Conservation (phyloP, 2,113 vertebrate species). For the Notothenia rossii region DNA sequence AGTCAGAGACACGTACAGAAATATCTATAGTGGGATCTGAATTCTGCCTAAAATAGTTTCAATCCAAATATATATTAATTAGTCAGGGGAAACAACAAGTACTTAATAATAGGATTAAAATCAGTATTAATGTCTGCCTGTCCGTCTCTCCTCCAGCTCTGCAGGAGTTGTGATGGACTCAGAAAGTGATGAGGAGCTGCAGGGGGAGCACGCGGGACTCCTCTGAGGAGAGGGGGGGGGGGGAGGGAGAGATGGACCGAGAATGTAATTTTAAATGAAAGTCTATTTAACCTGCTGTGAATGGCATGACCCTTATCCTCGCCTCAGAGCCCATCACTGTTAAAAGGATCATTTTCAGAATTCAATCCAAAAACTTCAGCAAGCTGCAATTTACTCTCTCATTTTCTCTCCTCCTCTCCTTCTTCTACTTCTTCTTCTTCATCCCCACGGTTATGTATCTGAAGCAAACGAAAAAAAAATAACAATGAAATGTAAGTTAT, state of each 20-base stretch:
- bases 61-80: background rate
- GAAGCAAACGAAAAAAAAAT: slow-evolving; percentile 67
- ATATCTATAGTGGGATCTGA: slow-evolving; percentile 18
- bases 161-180: slow-evolving; percentile 77
- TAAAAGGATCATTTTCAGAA: slow-evolving; percentile 89
- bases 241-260: slow-evolving; percentile 79
- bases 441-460: slow-evolving; percentile 73
- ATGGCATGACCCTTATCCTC: slow-evolving; percentile 83
- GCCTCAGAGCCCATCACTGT: slow-evolving; percentile 84
- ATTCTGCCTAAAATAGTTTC: background rate
- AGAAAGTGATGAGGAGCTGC: slow-evolving; percentile 80
- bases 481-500: slow-evolving; percentile 71
- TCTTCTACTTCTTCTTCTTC: background rate
- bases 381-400: slow-evolving; percentile 85
- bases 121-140: slow-evolving; percentile 26
- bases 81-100: background rate
- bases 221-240: slow-evolving; percentile 40
- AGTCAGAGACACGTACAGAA: slow-evolving; percentile 21
- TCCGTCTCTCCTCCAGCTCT: slow-evolving; percentile 55
- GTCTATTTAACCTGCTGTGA: slow-evolving; percentile 87
- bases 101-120: background rate
- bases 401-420: background rate
- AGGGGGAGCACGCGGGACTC: slow-evolving; percentile 78
- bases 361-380: slow-evolving; percentile 88
- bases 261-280: slow-evolving; percentile 88